Evolutionary conservation across 2,113 vertebrate genomes (phyloP), one percentile per base, ranked within the genome.

Genomic region (Columba janthina): DNA sequence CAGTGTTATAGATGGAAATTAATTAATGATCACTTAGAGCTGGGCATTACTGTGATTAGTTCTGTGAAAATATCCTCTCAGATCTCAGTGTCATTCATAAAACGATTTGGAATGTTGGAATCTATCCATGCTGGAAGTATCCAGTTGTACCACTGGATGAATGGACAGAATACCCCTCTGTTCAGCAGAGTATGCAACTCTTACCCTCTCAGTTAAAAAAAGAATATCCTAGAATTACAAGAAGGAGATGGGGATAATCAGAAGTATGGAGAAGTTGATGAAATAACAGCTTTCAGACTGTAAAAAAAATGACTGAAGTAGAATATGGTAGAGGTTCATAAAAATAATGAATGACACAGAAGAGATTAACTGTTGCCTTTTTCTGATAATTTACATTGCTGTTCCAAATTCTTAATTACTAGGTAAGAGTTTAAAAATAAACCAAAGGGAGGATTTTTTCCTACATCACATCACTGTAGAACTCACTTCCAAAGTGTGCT

Each of bases 401-500:
- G 4, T 78, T 82, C 12, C 11, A 85, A 44, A 58, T 87, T 84
- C 32, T 53, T 65, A 62, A 38, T 70, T 48, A 25, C 5, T 8
- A 12, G 56, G 11, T 54, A 66, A 51, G 13, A 34, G 24, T 40
- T 88, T 54, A 42, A 85, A 75, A 92, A 58, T 54, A 58, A 88
- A 67, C 5, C 5, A 28, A 46, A 74, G 6, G 18, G 24, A 69
- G 2, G 3, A 6, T 21, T 44, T 88, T 70, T 79, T 64, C 24
- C 21, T 53, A 44, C 5, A 15, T 57, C 50, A 22, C 9, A 9
- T 38, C 82, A 48, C 20, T 3, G 1, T 56, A 60, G 34, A 75
- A 56, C 12, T 53, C 6, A 24, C 9, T 78, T 89, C 25, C 61
- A 44, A 10, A 32, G 20, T 0, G 0, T 58, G 40, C 15, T 2